phyloP scores from a whole-genome alignment of 2,113 vertebrate genomes.

The Mustela lutreola region DNA sequence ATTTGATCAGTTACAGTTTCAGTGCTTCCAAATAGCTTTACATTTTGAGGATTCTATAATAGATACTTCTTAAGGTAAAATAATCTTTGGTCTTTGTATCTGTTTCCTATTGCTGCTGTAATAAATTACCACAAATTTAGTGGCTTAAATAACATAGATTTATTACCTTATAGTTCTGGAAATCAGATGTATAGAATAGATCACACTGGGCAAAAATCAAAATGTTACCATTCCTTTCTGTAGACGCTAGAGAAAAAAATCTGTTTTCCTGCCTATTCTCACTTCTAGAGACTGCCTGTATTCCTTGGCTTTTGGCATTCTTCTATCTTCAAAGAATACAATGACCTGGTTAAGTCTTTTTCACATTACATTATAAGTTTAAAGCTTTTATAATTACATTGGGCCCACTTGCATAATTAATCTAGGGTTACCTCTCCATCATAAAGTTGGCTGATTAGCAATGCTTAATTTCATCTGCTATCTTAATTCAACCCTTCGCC shows the following conservation, averaged over 20 bases:
- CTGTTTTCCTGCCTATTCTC: neutral
- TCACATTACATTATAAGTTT: neutral
- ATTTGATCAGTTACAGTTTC: slow-evolving; percentile 64
- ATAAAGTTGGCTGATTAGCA: neutral
- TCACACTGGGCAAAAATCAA: neutral
- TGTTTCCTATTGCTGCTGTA: neutral
- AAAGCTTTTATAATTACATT: neutral
- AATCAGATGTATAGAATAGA: neutral
- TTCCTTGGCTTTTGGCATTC: neutral
- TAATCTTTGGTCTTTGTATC: neutral
- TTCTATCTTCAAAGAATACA: neutral
- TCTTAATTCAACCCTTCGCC: neutral
- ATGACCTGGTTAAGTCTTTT: neutral
- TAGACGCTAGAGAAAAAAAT: neutral
- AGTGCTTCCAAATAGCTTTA: neutral
- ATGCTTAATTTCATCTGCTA: neutral
- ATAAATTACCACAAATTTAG: neutral
- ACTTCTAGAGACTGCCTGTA: neutral
- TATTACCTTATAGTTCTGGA: neutral
- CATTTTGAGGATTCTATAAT: neutral
- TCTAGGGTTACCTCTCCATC: neutral
- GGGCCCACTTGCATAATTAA: neutral
- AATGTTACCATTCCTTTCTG: slow-evolving; percentile 13
- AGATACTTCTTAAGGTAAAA: slow-evolving; percentile 26
- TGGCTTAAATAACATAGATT: neutral